Percentiles rank a stretch among this genome's conserved stretches.
Conservation (phyloP, 2,113 vertebrate species). For the Tragelaphus strepsiceros region DNA sequence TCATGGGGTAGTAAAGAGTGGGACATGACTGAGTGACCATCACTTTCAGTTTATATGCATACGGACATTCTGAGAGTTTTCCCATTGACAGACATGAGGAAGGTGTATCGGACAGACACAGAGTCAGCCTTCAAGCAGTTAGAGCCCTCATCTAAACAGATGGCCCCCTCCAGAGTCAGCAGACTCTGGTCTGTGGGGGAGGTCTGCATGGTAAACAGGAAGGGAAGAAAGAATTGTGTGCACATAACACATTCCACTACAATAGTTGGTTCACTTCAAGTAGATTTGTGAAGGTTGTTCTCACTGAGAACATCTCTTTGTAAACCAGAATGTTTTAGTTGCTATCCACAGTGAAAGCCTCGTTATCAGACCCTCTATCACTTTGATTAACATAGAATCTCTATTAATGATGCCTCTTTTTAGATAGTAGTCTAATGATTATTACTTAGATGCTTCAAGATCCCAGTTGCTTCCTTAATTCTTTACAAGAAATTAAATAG, state of each 20-base stretch:
- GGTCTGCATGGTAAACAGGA: neutral
- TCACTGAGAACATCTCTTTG: neutral
- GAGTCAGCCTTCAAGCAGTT: neutral
- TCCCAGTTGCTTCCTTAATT: neutral
- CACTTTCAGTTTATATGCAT: neutral
- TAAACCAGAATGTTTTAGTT: neutral
- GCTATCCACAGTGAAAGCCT: neutral
- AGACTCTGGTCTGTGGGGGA: neutral
- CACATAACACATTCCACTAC: neutral
- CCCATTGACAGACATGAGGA: neutral
- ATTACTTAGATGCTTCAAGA: neutral
- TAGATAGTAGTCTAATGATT: neutral
- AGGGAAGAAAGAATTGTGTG: neutral
- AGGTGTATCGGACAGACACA: neutral
- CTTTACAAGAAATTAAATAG: slow-evolving; percentile 18
- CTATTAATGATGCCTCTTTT: neutral
- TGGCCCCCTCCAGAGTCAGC: neutral
- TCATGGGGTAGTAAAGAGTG: neutral
- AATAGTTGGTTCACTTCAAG: neutral
- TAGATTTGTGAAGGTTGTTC: neutral
- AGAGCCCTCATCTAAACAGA: neutral
- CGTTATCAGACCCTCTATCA: neutral
- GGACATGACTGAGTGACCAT: neutral
- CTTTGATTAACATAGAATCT: neutral
- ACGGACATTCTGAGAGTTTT: neutral